Base-by-base conservation (phyloP, 2,888 invertebrate species). In the Lasioglossum leucozonium region DNA sequence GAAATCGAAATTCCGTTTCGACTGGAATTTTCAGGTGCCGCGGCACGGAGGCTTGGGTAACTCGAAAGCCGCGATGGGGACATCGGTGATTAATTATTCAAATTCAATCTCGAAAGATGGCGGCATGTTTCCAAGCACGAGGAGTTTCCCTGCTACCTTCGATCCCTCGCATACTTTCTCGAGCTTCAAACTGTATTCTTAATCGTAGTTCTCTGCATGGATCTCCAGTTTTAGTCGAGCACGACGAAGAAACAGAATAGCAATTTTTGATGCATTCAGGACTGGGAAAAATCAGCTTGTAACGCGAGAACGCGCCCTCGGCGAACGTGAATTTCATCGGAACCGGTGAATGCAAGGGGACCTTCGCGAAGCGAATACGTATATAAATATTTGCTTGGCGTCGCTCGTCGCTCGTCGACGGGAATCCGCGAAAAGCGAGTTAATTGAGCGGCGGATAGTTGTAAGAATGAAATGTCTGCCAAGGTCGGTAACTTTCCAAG, bases 401-500 rank as follows among this genome's bases (percentile, higher is more conserved):
- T n/a, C n/a, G n/a, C 16, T 30, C 65, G 34, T 26, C 58, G 26
- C 16, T 34, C 65, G 34, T 26, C 58, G 26, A 58, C 34, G 65
- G 18, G 18, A 65, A 65, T 67, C 37, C 37, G 30, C 11, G 30
- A 13, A 77, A 85, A 85, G 72, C 67, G 73, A 65, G 37, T 6
- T 77, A 85, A 83, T 84, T 85, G 40, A 76, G 42, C 55, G 72
- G 58, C 1, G 37, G 34, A 30, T 72, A 69, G 67, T 34, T 55
- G 65, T 67, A 86, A 84, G 78, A 81, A 87, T 76, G 79, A 87
- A 91, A 93, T 92, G 87, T 92, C 90, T 91, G 92, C 88, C 92
- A 93, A 93, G 93, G 91, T 93, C 90, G 91, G 88, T 92, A 92
- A 93, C 92, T 92, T 93, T 93, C 91, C 88, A 92, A 89, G 86